Base-by-base conservation (phyloP, 2,888 invertebrate genomes). In the Lepidocyrtoides sp. region DNA sequence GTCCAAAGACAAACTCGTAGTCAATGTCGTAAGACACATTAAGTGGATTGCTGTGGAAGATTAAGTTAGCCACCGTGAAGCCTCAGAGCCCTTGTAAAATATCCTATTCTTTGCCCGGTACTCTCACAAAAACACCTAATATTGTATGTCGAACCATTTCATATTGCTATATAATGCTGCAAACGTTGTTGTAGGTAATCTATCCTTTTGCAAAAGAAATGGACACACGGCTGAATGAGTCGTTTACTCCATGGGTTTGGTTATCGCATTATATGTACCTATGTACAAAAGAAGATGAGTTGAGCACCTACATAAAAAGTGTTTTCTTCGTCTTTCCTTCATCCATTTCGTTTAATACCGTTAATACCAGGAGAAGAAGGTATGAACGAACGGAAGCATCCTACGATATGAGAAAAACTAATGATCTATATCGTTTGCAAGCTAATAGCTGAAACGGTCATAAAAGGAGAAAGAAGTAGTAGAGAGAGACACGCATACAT, bases 351-450 rank as follows among this genome's bases (percentile, higher is more conserved):
- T 66, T 69, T 84, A 84, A 48, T 66, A 44, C 48, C 48, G 66
- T 84, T 84, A 51, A 48, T 48, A 69, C 84, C 48, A 20, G 57
- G 54, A 54, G 44, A 72, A 54, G 20, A 36, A 36, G 20, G 57
- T 63, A 86, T 66, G 14, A 63, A 51, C 26, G 32, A 66, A 29
- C n/a, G 72, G 8, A 57, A 79, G 54, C 32, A 79, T 57, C 32
- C 54, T 57, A 79, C 75, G 63, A 66, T 75, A 60, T 86, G 86
- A 85, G 75, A n/a, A 72, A 51, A 85, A 85, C 81, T 88, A 88
- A 88, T 88, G 88, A 88, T 88, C 88, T 81, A 88, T 88, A 88
- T 88, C 88, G 88, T 82, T 88, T 88, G 81, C 88, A 81, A 88
- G 66, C 88, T 88, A 82, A 88, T 88, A 79, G 88, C 84, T 84